Base-by-base conservation (phyloP, 2,113 vertebrate species). In the Pseudopodoces humilis region DNA sequence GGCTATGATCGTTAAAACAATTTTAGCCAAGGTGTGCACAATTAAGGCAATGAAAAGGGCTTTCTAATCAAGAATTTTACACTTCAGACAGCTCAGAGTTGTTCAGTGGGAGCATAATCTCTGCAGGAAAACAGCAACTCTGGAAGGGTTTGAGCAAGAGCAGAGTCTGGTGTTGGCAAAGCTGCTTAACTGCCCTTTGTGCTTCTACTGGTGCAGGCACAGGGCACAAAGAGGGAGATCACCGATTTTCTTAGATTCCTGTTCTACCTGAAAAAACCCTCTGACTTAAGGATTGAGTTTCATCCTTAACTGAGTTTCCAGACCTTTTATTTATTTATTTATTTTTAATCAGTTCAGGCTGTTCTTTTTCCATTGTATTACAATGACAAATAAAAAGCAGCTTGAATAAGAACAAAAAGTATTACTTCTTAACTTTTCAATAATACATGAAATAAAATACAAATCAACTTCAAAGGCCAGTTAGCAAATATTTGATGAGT, bases 311-410 rank as follows among this genome's bases (percentile, higher is more conserved):
- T 28, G 72, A 85, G 41, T 74, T 91, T 95, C 85, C 71, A 96
- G 88, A 81, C 87, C 93, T 84, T 93, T 93, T 97, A 94, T 94
- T 97, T 96, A 94, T 95, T 97, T 96, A 94, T 95, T 97, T 97
- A 95, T 95, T 96, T 96, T 94, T 93, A 97, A 96, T 92, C 77
- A 94, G 63, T 91, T 95, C 95, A 96, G 92, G 90, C 84, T 87
- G 96, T 90, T 88, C 96, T 72, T 83, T 72, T 94, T 84, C 91
- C 93, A 90, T 82, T 95, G 91, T 33, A 95, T 52, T 95, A 94
- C 93, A 86, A 71, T 49, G 80, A 94, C 89, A 96, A 96, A 96
- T 90, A 95, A 88, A 96, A 96, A 96, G 90, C 94, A 96, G 96
- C 93, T 93, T 96, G 94, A 94, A 64, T 88, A 94, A 94, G 93